Base-by-base conservation (phyloP, 1,140 invertebrate species). In the Magallana gigas region DNA sequence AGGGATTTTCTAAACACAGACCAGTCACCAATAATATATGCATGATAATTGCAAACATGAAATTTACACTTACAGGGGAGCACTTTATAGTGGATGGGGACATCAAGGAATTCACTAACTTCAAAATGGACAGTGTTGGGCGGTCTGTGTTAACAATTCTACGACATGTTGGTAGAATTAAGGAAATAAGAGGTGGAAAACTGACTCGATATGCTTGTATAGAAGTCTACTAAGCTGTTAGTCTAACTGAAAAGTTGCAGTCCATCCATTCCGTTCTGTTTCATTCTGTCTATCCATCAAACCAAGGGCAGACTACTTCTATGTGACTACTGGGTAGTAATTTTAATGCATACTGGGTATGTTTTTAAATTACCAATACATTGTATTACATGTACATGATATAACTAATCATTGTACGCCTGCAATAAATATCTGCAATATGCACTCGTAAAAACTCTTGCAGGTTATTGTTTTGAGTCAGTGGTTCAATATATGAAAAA, bases 61-160 rank as follows among this genome's bases (percentile, higher is more conserved):
- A 48, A 48, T 48, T 48, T 48, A 48, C 83, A 76, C 58, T 92
- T 91, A 56, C 90, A 94, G 94, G 92, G 82, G 89, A 91, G n/a
- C 90, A 91, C 85, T 94, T 94, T 85, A 89, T 94, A 56, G 89
- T 92, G 14, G 94, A 94, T 56, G 88, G 85, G 57, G 94, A 94
- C 85, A 88, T 94, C 7, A 92, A 92, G 85, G 91, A 92, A 16
- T 92, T 90, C 83, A 87, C 88, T 16, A 88, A 57, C 56, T 60
- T 92, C 16, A 94, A 93, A 82, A 82, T 94, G 23, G 93, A 93
- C 89, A 93, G 86, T 62, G 88, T 89, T 18, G 87, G 88, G 0
- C 90, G 91, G 57, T 85, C 90, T 60, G 85, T 93, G 16, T 81
- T 94, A 68, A 93, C 92, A 9, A 91, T 94, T n/a, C 87, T 94